Base-by-base conservation (phyloP, 2,113 vertebrate species). In the Todiramphus chloris region DNA sequence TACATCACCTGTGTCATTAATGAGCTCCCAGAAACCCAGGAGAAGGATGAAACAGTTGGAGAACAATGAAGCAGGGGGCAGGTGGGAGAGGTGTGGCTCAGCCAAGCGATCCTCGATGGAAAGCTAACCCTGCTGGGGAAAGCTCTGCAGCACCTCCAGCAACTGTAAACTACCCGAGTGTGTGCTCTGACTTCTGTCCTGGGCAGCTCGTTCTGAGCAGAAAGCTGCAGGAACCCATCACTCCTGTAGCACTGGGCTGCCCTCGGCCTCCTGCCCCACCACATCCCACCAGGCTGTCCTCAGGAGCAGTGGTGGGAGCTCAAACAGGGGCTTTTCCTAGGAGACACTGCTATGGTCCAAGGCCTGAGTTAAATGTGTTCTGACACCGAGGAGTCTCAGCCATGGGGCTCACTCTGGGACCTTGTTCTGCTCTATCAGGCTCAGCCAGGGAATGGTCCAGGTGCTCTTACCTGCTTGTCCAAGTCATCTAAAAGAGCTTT, bases 401-500 rank as follows among this genome's bases (percentile, higher is more conserved):
- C 41, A 53, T 18, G n/a, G 44, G 25, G 30, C 35, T 84, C 27
- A 6, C 16, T n/a, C 28, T 6, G 60, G 20, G 63, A 14, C 43
- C 48, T 43, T 63, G 80, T 53, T 72, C 63, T 31, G 31, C 55
- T 43, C 20, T 16, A 11, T 46, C 27, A 7, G 37, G 21, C 73
- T 59, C 55, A 51, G 33, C 23, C 24, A 35, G 20, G 41, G 33
- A 88, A 43, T 1, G 1, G 23, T n/a, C 56, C 23, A 9, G 73
- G 12, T 23, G n/a, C 41, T 79, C 37, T 93, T 87, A 98, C 98
- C 97, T 98, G 95, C 6, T 91, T 91, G 30, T 93, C 94, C 83
- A 98, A 79, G 23, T 97, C 97, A 7, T 50, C 83, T 56, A 98
- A 15, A 33, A 95, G 63, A 13, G n/a, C 58, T 92, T 95, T 98